Evolutionary conservation across 2,888 invertebrate species (phyloP), one percentile per base, ranked within the genome.

Genomic region (Empis livida): DNA sequence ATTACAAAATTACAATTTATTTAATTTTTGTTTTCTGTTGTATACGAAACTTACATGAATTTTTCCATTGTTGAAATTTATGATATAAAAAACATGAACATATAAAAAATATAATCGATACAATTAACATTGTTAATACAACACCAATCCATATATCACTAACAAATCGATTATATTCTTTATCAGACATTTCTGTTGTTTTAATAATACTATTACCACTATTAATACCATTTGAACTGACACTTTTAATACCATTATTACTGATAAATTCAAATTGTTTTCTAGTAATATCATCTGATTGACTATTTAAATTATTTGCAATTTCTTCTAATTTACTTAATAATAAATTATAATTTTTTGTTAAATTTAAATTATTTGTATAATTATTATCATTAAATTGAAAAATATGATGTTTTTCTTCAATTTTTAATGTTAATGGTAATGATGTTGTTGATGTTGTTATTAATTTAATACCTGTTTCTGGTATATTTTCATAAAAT

Each of bases 91-190:
- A 71, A 61, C 78, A 79, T 46, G 76, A 73, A 58, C 78, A 79
- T 61, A 79, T 75, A 59, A 78, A 78, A 60, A 77, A 77, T 47
- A 78, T 72, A 60, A 78, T 76, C 56, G 75, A 75, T 17, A 78
- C 66, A 47, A 78, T 76, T 62, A 79, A 72, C 39, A 78, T 63
- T 30, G 78, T 76, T 14, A 79, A 61, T 15, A 78, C 76, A 39
- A 78, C 73, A 9, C 78, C 78, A 43, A 79, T 75, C 78, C 78
- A 79, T 46, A 79, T 73, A 57, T 79, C 79, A 46, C 77, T 75
- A 49, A 77, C 67, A 51, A 77, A 73, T 51, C 75, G 72, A 47
- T 76, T 73, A 56, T 76, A 75, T 52, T 73, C 72, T 8, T 65
- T 68, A 54, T 74, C 73, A 2, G 61, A 57, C 38, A 57, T 53